phyloP scores from a whole-genome alignment of 53 echinoderm and acorn worm genomes.

The Holothuria leucospilota region DNA sequence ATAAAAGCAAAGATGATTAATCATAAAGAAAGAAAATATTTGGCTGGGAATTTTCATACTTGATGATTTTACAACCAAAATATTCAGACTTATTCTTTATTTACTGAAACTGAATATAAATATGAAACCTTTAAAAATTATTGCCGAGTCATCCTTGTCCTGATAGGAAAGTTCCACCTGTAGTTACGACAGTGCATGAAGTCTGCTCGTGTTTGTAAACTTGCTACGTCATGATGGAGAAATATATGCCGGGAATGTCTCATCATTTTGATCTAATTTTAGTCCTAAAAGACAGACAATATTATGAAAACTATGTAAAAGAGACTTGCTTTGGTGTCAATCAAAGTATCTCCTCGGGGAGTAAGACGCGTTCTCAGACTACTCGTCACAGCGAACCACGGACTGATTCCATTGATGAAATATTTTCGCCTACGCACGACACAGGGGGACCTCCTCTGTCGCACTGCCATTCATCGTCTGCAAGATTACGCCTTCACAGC shows the following conservation, averaged over 20 bases:
- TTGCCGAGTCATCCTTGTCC: too few species aligned
- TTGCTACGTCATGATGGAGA: slow-evolving; percentile 38
- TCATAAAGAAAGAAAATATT: too few species aligned
- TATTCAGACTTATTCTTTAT: too few species aligned
- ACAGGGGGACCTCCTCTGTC: too few species aligned
- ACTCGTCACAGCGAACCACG: slow-evolving; percentile 32
- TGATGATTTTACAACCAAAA: too few species aligned
- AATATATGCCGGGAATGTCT: slow-evolving; percentile 33
- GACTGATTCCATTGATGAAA: too few species aligned
- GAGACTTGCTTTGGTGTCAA: slow-evolving; percentile 43
- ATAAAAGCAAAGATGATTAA: too few species aligned
- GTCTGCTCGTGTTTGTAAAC: slow-evolving; percentile 32
- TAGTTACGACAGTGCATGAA: slow-evolving; percentile 8
- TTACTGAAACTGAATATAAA: too few species aligned
- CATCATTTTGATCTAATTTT: slow-evolving; percentile 25
- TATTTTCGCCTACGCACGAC: slow-evolving; percentile 22
- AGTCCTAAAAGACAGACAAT: not conserved
- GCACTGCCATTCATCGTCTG: too few species aligned
- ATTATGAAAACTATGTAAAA: slow-evolving; percentile 4
- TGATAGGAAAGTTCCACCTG: too few species aligned
- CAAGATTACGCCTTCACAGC: slow-evolving; percentile 5
- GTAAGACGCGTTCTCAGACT: slow-evolving; percentile 35
- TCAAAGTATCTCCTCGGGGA: slow-evolving; percentile 37
- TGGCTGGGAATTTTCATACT: too few species aligned
- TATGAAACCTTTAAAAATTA: too few species aligned